Conservation (phyloP, 2,888 invertebrate species). For the Oithona nana region DNA sequence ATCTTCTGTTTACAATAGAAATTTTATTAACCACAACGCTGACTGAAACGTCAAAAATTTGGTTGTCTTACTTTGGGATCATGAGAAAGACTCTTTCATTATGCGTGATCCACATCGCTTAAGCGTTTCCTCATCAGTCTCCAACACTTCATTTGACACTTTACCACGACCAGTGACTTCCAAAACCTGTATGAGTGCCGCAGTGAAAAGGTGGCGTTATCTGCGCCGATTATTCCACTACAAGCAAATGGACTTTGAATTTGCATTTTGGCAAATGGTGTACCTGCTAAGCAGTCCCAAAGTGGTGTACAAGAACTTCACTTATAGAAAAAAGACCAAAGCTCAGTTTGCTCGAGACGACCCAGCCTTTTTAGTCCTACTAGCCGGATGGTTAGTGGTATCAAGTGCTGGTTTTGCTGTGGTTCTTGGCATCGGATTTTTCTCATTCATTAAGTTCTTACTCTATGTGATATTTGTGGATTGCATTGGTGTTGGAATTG, state of each 20-base stretch:
- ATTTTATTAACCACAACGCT: too few relatives aligned
- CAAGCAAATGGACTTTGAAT: constrained; percentile 98
- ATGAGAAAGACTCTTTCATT: too few relatives aligned
- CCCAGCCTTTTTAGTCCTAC: constrained; percentile 85
- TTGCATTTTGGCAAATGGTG: constrained; percentile 97
- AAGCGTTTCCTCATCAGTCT: background rate
- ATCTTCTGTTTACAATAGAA: too few relatives aligned
- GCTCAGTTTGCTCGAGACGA: constrained; percentile 97
- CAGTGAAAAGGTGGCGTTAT: constrained; percentile 72
- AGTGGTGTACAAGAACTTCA: constrained; percentile 90
- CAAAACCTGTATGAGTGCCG: constrained; percentile 47
- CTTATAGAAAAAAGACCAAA: constrained; percentile 94
- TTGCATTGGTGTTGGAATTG: constrained; percentile 67
- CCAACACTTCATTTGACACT: background rate
- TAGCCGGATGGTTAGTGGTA: constrained; percentile 57
- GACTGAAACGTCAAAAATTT: too few relatives aligned
- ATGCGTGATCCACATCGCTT: background rate
- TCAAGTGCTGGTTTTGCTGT: constrained; percentile 46
- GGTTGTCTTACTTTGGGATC: too few relatives aligned
- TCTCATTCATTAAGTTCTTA: constrained; percentile 57
- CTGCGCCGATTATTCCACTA: constrained; percentile 64
- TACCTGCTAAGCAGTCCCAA: constrained; percentile 84
- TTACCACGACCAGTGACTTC: constrained; percentile 7
- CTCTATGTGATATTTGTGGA: constrained; percentile 84
- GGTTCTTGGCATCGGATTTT: constrained; percentile 46